Conservation (phyloP, 2,888 invertebrate genomes). For the Trimorus sp. region DNA sequence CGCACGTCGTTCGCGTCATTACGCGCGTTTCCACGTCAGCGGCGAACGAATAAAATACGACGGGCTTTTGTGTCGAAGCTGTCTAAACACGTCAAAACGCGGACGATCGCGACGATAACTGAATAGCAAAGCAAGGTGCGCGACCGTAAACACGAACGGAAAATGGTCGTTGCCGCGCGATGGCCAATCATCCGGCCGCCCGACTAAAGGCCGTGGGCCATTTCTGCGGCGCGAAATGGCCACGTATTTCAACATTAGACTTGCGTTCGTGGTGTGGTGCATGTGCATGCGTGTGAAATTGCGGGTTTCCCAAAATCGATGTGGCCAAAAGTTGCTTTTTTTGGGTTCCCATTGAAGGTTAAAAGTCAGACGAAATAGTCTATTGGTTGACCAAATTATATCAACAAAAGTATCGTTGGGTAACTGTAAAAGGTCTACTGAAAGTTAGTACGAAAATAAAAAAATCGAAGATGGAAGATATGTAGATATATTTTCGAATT, state of each 20-base stretch:
- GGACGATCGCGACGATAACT: slow-evolving; percentile 32
- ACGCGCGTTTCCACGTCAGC: slow-evolving; percentile 10
- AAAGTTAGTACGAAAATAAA: too few species aligned
- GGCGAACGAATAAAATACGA: slow-evolving; percentile 25
- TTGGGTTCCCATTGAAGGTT: too few species aligned
- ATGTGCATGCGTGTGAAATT: background rate
- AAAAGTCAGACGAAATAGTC: too few species aligned
- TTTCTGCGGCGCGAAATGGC: slow-evolving; percentile 20
- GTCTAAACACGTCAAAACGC: slow-evolving; percentile 36
- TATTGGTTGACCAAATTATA: too few species aligned
- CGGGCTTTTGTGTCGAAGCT: slow-evolving; percentile 20
- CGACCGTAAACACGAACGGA: slow-evolving; percentile 31
- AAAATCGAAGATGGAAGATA: too few species aligned
- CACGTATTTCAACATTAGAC: slow-evolving; percentile 27
- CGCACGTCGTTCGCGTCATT: slow-evolving; percentile 8
- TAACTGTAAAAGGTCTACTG: too few species aligned
- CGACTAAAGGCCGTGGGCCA: slow-evolving; percentile 19
- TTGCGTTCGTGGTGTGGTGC: background rate
- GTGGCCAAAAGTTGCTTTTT: too few species aligned
- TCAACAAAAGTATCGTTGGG: too few species aligned
- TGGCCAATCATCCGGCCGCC: slow-evolving; percentile 16
- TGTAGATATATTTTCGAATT: too few species aligned
- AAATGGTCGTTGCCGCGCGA: slow-evolving; percentile 1
- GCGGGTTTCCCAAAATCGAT: too few species aligned
- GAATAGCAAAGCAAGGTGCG: slow-evolving; percentile 27